Conservation (phyloP, 2,113 vertebrate species). For the Anoura caudifer region DNA sequence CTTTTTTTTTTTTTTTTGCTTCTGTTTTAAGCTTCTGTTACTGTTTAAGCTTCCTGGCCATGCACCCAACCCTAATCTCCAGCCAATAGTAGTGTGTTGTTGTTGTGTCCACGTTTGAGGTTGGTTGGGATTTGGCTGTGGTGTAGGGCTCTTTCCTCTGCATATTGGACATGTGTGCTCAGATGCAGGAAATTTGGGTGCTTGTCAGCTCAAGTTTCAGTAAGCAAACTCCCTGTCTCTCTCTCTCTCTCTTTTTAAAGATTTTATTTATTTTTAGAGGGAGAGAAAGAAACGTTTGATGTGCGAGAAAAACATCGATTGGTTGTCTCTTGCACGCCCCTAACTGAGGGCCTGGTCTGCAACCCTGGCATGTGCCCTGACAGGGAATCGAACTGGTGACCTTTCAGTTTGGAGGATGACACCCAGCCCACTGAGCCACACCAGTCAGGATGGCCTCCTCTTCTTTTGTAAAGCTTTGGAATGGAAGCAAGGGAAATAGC, state of each 20-base stretch:
- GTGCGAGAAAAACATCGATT: too few relatives aligned
- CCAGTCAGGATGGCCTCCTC: background rate
- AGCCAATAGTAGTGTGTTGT: background rate
- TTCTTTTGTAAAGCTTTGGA: background rate
- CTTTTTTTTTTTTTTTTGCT: background rate
- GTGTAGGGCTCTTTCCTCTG: background rate
- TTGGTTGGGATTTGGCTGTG: background rate
- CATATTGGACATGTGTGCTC: background rate
- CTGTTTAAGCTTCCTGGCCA: background rate
- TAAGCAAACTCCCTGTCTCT: background rate
- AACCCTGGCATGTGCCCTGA: too few relatives aligned
- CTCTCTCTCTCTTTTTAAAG: background rate
- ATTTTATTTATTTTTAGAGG: too few relatives aligned
- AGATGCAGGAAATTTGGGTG: background rate
- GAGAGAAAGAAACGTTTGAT: too few relatives aligned
- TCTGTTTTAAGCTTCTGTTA: background rate
- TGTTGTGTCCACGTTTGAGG: background rate
- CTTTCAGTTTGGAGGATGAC: too few relatives aligned
- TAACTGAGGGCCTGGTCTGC: too few relatives aligned
- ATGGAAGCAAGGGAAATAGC: background rate
- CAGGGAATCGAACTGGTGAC: too few relatives aligned
- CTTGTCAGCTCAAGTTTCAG: background rate
- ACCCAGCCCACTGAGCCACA: too few relatives aligned
- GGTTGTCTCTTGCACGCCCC: too few relatives aligned
- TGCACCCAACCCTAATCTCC: background rate